These are phyloP conservation scores for Perccottus glenii DNA, from an alignment of 2,113 vertebrate genomes.

Conservation along the genomic window DNA sequence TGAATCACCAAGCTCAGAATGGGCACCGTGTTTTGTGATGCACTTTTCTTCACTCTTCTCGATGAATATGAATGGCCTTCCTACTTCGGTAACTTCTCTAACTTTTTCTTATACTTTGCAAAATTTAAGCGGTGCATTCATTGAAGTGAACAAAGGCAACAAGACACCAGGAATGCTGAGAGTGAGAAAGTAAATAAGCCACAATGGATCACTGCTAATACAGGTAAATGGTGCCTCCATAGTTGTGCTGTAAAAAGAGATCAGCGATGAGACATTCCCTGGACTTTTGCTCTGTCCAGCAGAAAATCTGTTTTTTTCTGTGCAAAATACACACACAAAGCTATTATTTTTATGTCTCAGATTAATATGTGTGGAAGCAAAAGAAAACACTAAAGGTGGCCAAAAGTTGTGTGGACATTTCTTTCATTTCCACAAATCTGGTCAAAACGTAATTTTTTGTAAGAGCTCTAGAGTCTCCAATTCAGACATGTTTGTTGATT, in stretches of 20 bases:
- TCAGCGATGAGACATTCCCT: neutral
- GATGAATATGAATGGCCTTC: conserved; percentile 54
- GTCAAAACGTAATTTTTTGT: too few species aligned
- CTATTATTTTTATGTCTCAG: too few species aligned
- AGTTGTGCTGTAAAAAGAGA: neutral
- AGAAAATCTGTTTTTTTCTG: neutral
- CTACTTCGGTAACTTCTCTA: conserved; percentile 10
- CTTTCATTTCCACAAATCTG: too few species aligned
- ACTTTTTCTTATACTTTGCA: conserved; percentile 34
- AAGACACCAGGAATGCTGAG: neutral
- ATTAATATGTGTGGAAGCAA: too few species aligned
- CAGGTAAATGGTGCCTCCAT: neutral
- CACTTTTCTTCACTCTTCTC: conserved; percentile 24
- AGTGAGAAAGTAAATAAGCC: neutral
- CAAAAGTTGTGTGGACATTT: too few species aligned
- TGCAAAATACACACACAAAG: too few species aligned
- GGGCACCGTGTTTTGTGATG: conserved; percentile 39
- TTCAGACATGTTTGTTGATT: neutral
- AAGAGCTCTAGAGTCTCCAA: too few species aligned
- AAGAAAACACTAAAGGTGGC: too few species aligned
- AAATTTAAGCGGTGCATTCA: conserved; percentile 1
- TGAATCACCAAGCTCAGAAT: conserved; percentile 59
- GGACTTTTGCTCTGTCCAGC: neutral
- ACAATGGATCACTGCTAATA: neutral
- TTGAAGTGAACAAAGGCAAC: conserved; percentile 3